Percentiles rank a stretch among this genome's conserved stretches.
Evolutionary conservation across 2,113 vertebrate genomes (phyloP).

Genomic region (Gracilinanus agilis): DNA sequence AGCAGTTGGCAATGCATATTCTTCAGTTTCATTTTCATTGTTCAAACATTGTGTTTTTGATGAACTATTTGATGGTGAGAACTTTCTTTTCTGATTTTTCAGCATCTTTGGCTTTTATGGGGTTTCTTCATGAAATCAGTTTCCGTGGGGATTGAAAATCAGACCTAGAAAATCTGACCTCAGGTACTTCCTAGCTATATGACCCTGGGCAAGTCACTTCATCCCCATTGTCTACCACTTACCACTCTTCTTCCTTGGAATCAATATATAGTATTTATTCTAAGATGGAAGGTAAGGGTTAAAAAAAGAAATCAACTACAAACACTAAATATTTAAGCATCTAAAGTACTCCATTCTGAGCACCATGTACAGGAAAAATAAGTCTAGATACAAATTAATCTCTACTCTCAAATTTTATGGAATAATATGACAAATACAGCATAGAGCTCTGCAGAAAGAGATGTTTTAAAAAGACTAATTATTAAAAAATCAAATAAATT

Average conservation of each 20-base stretch:
- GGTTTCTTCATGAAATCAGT: not conserved
- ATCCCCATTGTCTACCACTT: too few relatives aligned
- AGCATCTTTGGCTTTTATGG: not conserved
- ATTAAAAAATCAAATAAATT: not conserved
- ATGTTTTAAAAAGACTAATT: not conserved
- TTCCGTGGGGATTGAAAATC: too few relatives aligned
- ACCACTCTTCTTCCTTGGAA: too few relatives aligned
- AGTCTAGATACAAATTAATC: not conserved
- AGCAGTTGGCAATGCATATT: not conserved
- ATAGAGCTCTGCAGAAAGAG: not conserved
- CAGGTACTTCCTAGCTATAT: too few relatives aligned
- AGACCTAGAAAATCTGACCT: too few relatives aligned
- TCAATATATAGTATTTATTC: too few relatives aligned
- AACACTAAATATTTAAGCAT: not conserved
- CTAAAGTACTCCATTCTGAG: not conserved
- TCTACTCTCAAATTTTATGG: not conserved
- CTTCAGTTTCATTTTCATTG: not conserved
- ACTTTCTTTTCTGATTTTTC: not conserved
- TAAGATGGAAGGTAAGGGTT: too few relatives aligned
- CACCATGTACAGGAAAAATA: not conserved
- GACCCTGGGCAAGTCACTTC: too few relatives aligned
- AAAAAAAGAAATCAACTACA: not conserved
- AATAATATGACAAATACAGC: not conserved
- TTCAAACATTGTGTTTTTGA: not conserved
- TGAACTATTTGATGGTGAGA: not conserved